A percentile compares a stretch with the other conserved stretches of the same genome.
phyloP scores from a whole-genome alignment of 2,113 vertebrate species.

The Suncus etruscus region DNA sequence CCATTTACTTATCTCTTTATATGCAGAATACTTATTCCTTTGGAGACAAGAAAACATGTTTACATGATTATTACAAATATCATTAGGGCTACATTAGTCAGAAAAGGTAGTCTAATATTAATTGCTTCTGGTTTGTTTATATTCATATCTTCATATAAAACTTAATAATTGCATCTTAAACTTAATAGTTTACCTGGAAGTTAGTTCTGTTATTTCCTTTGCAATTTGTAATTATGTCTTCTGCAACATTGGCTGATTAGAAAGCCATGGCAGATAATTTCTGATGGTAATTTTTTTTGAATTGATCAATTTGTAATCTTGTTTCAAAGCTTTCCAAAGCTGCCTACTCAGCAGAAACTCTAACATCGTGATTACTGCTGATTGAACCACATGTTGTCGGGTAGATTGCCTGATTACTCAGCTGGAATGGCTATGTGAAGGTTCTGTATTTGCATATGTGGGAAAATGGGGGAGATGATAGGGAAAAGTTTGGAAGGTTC shows the following conservation, averaged over 20 bases:
- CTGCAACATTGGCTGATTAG: not conserved
- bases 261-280: conserved; percentile 31
- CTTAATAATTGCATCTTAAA: not conserved
- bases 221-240: conserved; percentile 36
- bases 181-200: conserved; percentile 23
- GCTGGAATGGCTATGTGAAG: not conserved
- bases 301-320: conserved; percentile 39
- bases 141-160: conserved; percentile 26
- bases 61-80: conserved; percentile 22
- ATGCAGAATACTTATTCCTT: not conserved
- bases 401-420: not conserved
- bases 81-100: conserved; percentile 52
- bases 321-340: not conserved
- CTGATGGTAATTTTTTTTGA: conserved; percentile 52
- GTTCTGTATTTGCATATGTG: not conserved
- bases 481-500: no score
- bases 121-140: conserved; percentile 46
- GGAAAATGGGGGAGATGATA: not conserved
- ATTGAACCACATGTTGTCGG: not conserved
- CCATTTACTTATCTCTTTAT: conserved; percentile 12
- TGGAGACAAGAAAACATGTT: conserved; percentile 27
- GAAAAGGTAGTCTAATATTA: not conserved
- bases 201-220: conserved; percentile 34
- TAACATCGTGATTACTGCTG: conserved; percentile 13
- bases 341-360: conserved; percentile 13